phyloP scores from a whole-genome alignment of 2,113 vertebrate genomes.

The Amphilophus citrinellus region DNA sequence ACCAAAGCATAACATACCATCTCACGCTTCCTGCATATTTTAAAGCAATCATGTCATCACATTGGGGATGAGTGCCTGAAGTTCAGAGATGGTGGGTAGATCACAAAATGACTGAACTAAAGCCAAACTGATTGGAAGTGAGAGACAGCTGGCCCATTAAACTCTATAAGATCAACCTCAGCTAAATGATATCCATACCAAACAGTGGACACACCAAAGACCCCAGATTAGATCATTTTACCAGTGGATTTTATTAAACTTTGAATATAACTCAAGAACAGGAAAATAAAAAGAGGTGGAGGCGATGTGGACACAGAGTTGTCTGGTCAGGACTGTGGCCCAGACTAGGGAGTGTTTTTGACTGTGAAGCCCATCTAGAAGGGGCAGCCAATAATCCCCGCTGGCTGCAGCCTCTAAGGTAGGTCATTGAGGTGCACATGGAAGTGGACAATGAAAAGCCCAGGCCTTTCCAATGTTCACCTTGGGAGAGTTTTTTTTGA shows the following conservation, averaged over 20 bases:
- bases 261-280: neutral
- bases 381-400: neutral
- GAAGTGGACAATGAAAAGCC: neutral
- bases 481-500: neutral
- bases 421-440: neutral
- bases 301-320: neutral
- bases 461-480: neutral
- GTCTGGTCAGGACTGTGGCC: neutral
- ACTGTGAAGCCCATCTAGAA: slow-evolving; percentile 7
- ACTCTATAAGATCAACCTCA: neutral
- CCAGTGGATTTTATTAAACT: neutral
- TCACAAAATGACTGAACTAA: neutral
- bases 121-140: neutral
- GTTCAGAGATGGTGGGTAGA: neutral
- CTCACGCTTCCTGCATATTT: neutral
- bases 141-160: neutral
- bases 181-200: neutral
- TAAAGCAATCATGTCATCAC: neutral
- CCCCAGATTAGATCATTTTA: neutral
- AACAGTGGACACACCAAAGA: neutral
- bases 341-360: slow-evolving; percentile 4
- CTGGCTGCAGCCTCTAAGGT: neutral
- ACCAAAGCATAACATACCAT: slow-evolving; percentile 13
- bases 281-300: neutral
- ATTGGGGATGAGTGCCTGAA: neutral